Base-by-base conservation (phyloP, 2,888 invertebrate genomes). In the Polyommatus iphigenia region DNA sequence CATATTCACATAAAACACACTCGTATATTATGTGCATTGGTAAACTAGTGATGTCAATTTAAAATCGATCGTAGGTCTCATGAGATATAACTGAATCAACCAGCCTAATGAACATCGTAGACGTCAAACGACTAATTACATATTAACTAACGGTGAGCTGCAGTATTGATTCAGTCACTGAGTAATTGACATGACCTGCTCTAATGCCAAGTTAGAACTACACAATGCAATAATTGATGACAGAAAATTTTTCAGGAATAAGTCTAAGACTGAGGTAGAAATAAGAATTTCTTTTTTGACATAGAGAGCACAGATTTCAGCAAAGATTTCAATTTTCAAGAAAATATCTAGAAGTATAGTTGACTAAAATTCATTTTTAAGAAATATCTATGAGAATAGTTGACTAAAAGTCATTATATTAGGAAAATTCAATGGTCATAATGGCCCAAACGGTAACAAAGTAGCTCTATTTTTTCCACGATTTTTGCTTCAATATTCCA, bases 11-110 rank as follows among this genome's bases (percentile, higher is more conserved):
- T 10, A 46, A 3, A 10, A 10, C 13, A 10, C 0, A 46, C 46
- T 46, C 46, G 46, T 46, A 46, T 46, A 13, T 46, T 46, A 59
- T 20, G 20, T 29, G 13, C 13, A 67, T 5, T 6, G 18, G 62
- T 67, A 18, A 67, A 20, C 29, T 13, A 32, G 13, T 29, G 67
- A 67, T 67, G 29, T 67, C 67, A 67, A 67, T 67, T 24, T 18
- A 67, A 67, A 67, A 32, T 67, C 67, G 67, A 67, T 67, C 29
- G 13, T 32, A 29, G 13, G 29, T 67, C 67, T 29, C 67, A 32
- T 67, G 29, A 67, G 67, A 67, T 67, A 32, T 32, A 67, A 67
- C 67, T 67, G 67, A 67, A 67, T 67, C 67, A 67, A 67, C 67
- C 5, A 29, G 29, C 67, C 67, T 32, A 18, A 67, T 67, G 67